Evolutionary conservation across 2,797 vertebrate species (phyloP).

Genomic region (Enteromius radiatus): DNA sequence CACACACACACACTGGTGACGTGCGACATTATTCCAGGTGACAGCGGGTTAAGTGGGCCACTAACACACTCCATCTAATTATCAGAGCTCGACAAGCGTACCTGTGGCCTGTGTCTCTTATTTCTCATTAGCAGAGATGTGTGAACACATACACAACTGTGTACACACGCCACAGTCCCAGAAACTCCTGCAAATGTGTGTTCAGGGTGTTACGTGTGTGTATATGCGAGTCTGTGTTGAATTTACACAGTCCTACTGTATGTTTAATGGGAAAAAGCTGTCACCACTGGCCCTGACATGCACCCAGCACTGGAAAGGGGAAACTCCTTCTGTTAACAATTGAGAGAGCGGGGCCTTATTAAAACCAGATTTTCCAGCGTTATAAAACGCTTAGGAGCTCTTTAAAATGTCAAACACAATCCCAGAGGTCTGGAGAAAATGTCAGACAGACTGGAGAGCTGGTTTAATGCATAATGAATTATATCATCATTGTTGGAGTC

Average conservation of each 20-base stretch:
- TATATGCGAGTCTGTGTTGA: slow-evolving; percentile 83
- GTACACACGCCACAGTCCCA: neutral
- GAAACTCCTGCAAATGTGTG: slow-evolving; percentile 47
- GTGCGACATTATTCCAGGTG: slow-evolving; percentile 56
- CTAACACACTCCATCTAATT: slow-evolving; percentile 61
- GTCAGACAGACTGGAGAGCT: slow-evolving; percentile 92
- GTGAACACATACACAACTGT: slow-evolving; percentile 25
- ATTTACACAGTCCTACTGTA: slow-evolving; percentile 96
- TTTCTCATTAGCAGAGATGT: slow-evolving; percentile 42
- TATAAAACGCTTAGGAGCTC: slow-evolving; percentile 99
- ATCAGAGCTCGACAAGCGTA: slow-evolving; percentile 56
- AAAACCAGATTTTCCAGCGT: slow-evolving; percentile 98
- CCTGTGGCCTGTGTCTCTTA: slow-evolving; percentile 49
- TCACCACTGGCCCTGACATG: slow-evolving; percentile 78
- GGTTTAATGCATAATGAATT: slow-evolving; percentile 99
- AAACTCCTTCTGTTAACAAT: slow-evolving; percentile 95
- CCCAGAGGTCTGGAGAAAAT: slow-evolving; percentile 94
- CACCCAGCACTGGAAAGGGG: slow-evolving; percentile 79
- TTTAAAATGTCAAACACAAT: slow-evolving; percentile 99
- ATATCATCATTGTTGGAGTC: slow-evolving; percentile 83
- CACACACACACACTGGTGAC: slow-evolving; percentile 12
- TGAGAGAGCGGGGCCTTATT: slow-evolving; percentile 91
- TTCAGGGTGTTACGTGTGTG: slow-evolving; percentile 18
- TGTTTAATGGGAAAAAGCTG: slow-evolving; percentile 98
- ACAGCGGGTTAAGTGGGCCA: slow-evolving; percentile 62